phyloP scores from a whole-genome alignment of 2,888 invertebrate genomes.

The Dicyrtoma fusca region DNA sequence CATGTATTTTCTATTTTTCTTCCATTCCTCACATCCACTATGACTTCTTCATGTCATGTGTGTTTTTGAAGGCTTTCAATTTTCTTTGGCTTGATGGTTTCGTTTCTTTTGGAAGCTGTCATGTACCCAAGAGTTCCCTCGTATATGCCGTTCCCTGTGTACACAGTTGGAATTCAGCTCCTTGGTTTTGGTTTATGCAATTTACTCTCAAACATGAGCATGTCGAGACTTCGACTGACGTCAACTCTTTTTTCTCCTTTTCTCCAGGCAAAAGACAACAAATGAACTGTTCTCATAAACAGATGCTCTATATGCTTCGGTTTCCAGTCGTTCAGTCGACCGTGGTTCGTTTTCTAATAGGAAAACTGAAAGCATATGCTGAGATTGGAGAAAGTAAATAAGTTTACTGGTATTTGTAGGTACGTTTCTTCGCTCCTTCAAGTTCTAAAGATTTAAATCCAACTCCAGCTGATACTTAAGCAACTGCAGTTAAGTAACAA shows the following conservation, averaged over 20 bases:
- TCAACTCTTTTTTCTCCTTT: not conserved
- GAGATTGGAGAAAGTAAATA: no score
- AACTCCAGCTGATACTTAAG: no score
- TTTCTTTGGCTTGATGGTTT: conserved; percentile 22
- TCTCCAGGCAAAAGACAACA: not conserved
- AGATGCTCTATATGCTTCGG: not conserved
- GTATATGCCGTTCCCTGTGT: no score
- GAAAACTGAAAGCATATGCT: no score
- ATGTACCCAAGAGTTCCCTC: no score
- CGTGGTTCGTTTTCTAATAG: not conserved
- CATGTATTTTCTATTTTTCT: no score
- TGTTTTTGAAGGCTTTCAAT: conserved; percentile 34
- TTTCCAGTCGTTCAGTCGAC: not conserved
- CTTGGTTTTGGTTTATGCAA: conserved; percentile 4
- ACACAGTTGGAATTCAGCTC: not conserved
- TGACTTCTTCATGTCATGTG: conserved; percentile 15
- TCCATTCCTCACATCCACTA: not conserved
- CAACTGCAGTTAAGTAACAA: no score
- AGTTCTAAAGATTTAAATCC: no score
- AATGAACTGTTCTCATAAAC: conserved; percentile 11
- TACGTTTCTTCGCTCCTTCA: no score
- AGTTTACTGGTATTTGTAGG: no score
- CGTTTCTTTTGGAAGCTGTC: no score
- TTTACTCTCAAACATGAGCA: not conserved
- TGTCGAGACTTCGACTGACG: not conserved